Evolutionary conservation across 2,888 invertebrate genomes (phyloP), one percentile per base, ranked within the genome.

Genomic region (Idaea dimidiata): DNA sequence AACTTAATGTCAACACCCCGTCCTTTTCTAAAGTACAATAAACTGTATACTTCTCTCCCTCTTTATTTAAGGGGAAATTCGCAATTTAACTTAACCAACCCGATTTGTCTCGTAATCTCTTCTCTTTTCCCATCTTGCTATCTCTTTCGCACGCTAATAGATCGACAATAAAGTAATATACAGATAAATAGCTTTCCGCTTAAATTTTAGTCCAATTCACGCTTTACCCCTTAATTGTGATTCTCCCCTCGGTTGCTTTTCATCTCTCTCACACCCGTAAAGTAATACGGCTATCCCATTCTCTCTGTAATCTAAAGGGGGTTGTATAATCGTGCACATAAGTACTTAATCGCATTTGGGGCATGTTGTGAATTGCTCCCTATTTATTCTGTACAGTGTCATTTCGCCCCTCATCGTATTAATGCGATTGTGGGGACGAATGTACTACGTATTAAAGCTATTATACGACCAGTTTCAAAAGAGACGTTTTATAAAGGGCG

Each of bases 121-220:
- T 76, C 75, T 72, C 77, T 66, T 68, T 70, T 67, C 67, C 70
- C 56, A 66, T 61, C 62, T 32, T 14, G 54, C 62, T 65, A 66
- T 69, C 71, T 65, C 69, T 65, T 54, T 70, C 71, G n/a, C 66
- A 73, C 89, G 70, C 78, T 91, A 92, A 92, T 92, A 83, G 90
- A 82, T 86, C 87, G 82, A 89, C 91, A 89, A 91, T 91, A 92
- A 91, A 92, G 91, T 92, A 92, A 92, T 91, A 87, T 85, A 87
- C 83, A 83, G 88, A 91, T 87, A 89, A 89, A 88, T 89, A 86
- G 87, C 84, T 87, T 85, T 88, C 86, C 89, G 87, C 86, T 92
- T 89, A 90, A 91, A 91, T 88, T 91, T 90, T 85, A 87, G 82
- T 86, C 86, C 88, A 88, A 88, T 91, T 92, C 88, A 86, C 87